Conservation (phyloP, 2,113 vertebrate species). For the Aplodontia rufa region DNA sequence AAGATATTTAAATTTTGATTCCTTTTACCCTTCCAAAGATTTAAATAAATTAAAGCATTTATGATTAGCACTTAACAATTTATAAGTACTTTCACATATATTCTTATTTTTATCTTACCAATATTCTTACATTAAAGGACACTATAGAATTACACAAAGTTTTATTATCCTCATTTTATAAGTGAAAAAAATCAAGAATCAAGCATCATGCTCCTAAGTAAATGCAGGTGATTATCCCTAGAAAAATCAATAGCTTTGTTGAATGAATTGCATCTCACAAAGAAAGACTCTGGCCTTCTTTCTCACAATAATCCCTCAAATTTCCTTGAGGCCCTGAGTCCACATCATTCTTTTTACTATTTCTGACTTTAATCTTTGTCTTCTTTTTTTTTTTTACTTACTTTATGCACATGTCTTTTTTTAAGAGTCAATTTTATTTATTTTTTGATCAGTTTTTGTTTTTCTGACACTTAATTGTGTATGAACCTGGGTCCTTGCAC, state of each 20-base stretch:
- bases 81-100: not conserved
- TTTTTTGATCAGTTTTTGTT: no score
- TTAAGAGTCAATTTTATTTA: no score
- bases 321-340: not conserved
- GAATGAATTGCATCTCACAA: not conserved
- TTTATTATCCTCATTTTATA: not conserved
- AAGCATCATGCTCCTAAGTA: not conserved
- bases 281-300: not conserved
- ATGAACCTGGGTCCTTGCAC: no score
- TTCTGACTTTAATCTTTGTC: not conserved
- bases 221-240: not conserved
- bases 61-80: not conserved
- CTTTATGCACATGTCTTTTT: not conserved
- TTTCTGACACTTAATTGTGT: no score
- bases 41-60: not conserved
- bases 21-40: not conserved
- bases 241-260: not conserved
- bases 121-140: not conserved
- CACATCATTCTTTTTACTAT: not conserved
- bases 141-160: not conserved
- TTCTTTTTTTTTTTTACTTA: not conserved
- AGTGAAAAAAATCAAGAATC: not conserved
- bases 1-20: constrained; percentile 8
- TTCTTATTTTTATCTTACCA: not conserved
- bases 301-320: not conserved